These are phyloP conservation scores for Entomyzon cyanotis DNA, from an alignment of 2,113 vertebrate species.

Conservation along the genomic window DNA sequence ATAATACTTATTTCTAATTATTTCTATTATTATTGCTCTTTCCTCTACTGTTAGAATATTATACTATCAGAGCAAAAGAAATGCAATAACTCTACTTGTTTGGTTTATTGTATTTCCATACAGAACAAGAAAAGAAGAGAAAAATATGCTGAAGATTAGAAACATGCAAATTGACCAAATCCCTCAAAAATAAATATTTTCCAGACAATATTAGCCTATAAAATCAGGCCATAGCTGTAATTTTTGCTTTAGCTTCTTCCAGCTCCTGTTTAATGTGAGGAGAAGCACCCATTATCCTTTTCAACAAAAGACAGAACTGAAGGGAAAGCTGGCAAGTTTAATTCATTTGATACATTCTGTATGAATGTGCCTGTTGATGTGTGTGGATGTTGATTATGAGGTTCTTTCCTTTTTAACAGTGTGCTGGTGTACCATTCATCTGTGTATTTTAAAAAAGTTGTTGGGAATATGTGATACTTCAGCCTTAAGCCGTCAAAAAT, in stretches of 20 bases:
- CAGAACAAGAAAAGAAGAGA: background rate
- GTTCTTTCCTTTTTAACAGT: background rate
- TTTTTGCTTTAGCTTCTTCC: background rate
- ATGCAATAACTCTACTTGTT: background rate
- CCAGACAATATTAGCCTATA: background rate
- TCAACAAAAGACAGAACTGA: background rate
- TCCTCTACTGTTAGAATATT: background rate
- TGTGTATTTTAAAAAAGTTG: constrained; percentile 42
- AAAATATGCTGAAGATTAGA: background rate
- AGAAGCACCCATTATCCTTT: background rate
- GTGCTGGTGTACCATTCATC: background rate
- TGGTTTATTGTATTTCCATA: background rate
- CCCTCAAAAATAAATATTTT: background rate
- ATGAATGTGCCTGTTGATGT: background rate
- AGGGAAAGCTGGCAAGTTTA: background rate
- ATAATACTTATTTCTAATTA: background rate
- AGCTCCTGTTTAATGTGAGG: background rate
- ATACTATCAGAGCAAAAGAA: background rate
- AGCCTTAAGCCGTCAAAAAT: constrained; percentile 16
- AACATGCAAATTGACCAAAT: background rate
- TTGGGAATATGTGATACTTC: background rate
- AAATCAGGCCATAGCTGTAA: background rate
- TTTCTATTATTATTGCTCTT: background rate
- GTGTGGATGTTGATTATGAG: background rate
- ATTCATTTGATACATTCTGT: background rate